Conservation (phyloP, 2,113 vertebrate genomes). For the Butorides virescens region DNA sequence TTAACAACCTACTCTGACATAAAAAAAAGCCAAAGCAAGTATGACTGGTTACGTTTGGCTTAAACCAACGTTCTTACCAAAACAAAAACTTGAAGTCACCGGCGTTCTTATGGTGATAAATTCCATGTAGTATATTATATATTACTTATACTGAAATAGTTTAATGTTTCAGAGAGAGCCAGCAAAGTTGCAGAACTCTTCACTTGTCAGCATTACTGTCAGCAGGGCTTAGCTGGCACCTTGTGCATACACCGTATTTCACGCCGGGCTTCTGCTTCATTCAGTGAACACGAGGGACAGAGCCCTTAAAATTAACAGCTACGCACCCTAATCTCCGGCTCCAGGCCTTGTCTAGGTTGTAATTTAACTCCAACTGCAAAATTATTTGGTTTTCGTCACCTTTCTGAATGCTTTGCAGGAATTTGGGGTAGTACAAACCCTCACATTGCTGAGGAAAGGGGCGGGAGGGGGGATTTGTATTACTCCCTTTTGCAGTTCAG, state of each 20-base stretch:
- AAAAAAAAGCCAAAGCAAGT: not conserved
- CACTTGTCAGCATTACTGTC: slow-evolving; percentile 1
- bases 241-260: not conserved
- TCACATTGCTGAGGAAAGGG: rapidly evolving
- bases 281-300: not conserved
- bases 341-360: not conserved
- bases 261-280: not conserved
- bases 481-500: not conserved
- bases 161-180: not conserved
- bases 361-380: not conserved
- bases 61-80: not conserved
- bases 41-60: not conserved
- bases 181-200: not conserved
- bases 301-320: not conserved
- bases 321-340: not conserved
- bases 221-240: not conserved
- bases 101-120: rapidly evolving
- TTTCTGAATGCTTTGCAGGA: not conserved
- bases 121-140: not conserved
- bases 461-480: rapidly evolving
- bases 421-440: not conserved
- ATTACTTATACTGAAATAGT: not conserved
- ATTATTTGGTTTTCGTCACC: not conserved
- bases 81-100: not conserved
- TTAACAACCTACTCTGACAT: not conserved